These are phyloP conservation scores for Tetrao urogallus DNA, from an alignment of 2,113 vertebrate genomes.

Conservation along the genomic window DNA sequence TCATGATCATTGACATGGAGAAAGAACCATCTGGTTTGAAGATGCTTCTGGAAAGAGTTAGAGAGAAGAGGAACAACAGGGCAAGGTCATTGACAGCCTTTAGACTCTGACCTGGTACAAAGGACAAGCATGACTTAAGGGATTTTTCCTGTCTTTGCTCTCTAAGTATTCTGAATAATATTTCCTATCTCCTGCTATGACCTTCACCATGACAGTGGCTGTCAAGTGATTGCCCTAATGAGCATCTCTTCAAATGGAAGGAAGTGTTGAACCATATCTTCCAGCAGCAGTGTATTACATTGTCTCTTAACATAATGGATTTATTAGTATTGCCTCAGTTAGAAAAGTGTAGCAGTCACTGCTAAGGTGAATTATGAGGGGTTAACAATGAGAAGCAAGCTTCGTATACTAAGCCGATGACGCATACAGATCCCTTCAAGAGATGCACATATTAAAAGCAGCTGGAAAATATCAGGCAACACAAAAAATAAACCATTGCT, in stretches of 20 bases:
- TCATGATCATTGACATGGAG: background rate
- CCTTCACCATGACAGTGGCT: background rate
- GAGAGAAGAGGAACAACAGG: background rate
- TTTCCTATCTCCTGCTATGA: background rate
- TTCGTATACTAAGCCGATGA: background rate
- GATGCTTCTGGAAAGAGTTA: background rate
- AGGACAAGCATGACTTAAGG: background rate
- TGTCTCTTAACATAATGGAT: conserved; percentile 1
- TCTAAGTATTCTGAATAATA: background rate
- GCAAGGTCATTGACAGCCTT: background rate
- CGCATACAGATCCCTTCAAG: conserved; percentile 28
- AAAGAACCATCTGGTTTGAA: background rate
- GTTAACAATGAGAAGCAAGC: conserved; percentile 34
- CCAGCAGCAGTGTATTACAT: background rate
- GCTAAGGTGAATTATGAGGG: conserved; percentile 41
- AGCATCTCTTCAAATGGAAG: background rate
- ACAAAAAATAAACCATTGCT: background rate
- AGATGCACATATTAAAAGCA: conserved; percentile 43
- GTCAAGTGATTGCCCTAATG: background rate
- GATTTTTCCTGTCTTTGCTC: background rate
- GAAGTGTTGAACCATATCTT: background rate
- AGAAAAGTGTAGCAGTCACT: background rate
- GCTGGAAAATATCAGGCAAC: conserved; percentile 33
- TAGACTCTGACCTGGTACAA: background rate
- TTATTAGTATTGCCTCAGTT: background rate